phyloP scores from a whole-genome alignment of 2,888 invertebrate species.

The Andrena bucephala region DNA sequence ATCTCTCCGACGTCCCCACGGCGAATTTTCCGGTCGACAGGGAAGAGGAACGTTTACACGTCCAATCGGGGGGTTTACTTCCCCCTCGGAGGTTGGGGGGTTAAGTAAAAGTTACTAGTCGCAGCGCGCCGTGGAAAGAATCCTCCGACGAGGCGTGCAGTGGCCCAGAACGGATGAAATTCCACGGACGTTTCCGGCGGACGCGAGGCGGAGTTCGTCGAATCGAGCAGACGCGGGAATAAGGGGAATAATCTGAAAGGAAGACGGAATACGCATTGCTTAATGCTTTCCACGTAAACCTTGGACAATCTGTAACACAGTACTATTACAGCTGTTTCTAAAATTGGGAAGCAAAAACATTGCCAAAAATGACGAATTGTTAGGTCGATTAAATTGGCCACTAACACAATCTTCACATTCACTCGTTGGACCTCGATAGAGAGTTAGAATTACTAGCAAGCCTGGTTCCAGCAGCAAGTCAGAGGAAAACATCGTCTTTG shows the following conservation, averaged over 20 bases:
- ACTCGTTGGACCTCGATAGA: no score
- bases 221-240: constrained; percentile 32
- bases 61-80: background rate
- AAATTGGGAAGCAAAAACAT: background rate
- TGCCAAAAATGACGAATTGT: background rate
- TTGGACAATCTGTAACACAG: background rate
- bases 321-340: background rate
- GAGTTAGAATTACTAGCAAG: no score
- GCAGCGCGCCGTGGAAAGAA: constrained; percentile 33
- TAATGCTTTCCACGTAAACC: constrained; percentile 20
- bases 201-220: constrained; percentile 56
- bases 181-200: constrained; percentile 67
- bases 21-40: no score
- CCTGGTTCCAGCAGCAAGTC: no score
- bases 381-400: no score
- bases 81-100: background rate
- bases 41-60: no score
- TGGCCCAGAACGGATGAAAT: constrained; percentile 66
- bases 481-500: background rate
- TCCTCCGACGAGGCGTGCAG: constrained; percentile 50
- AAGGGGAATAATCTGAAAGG: constrained; percentile 27
- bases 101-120: constrained; percentile 46
- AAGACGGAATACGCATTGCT: constrained; percentile 20
- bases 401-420: no score
- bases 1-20: no score